Percentiles rank a stretch among this genome's conserved stretches.
Conservation (phyloP, 2,888 invertebrate species). For the Drosophila borborema region DNA sequence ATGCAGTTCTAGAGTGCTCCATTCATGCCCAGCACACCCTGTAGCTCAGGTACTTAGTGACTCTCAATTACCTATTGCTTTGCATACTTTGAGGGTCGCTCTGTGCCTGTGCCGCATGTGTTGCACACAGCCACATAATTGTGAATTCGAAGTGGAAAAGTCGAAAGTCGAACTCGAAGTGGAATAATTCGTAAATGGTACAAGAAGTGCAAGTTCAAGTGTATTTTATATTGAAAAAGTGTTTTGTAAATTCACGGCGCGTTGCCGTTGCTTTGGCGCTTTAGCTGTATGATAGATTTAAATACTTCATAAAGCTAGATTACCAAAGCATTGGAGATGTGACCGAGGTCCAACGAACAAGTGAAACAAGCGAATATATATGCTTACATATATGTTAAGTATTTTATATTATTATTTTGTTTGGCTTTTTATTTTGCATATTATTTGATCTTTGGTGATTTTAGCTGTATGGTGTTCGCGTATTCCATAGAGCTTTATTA, state of each 20-base stretch:
- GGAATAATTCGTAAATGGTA: not conserved
- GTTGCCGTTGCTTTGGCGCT: slow-evolving; percentile 93
- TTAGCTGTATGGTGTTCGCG: slow-evolving; percentile 88
- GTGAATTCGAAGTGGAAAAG: not conserved
- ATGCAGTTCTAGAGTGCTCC: not conserved
- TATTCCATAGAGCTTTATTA: slow-evolving; percentile 90
- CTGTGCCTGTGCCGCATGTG: slow-evolving; percentile 81
- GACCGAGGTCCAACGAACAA: slow-evolving; percentile 27
- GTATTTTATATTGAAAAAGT: not conserved
- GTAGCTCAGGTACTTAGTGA: slow-evolving; percentile 93
- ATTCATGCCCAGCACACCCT: slow-evolving; percentile 31
- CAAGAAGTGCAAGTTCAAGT: not conserved
- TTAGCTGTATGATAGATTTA: slow-evolving; percentile 93
- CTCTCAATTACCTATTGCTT: slow-evolving; percentile 88
- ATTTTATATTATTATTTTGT: not conserved
- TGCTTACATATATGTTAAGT: too few species aligned
- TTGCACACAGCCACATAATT: slow-evolving; percentile 21
- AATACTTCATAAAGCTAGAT: slow-evolving; percentile 96
- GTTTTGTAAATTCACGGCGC: slow-evolving; percentile 66
- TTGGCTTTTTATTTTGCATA: slow-evolving; percentile 76
- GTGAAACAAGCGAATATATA: not conserved
- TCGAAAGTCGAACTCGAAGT: not conserved
- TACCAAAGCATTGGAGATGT: slow-evolving; percentile 92
- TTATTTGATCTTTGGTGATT: slow-evolving; percentile 90
- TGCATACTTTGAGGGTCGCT: slow-evolving; percentile 84